Base-by-base conservation (phyloP, 2,797 vertebrate genomes). In the Vireo griseus region DNA sequence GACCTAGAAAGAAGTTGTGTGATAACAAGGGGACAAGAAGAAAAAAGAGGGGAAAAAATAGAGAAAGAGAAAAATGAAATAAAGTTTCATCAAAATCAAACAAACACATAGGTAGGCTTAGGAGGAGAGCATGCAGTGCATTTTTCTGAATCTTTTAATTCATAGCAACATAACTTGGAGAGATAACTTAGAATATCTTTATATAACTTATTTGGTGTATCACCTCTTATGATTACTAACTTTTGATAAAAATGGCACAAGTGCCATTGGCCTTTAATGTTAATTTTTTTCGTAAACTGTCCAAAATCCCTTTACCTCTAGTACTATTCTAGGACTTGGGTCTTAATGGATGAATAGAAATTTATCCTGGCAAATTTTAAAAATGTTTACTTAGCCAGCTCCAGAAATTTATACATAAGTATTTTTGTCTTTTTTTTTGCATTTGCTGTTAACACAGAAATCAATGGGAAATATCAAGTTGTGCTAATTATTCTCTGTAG, bases 391-490 rank as follows among this genome's bases (percentile, higher is more conserved):
- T 40, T 58, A 40, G 44, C 31, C 40, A 67, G 9, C 6, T 76
- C 20, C 40, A 86, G 25, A 80, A 77, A 24, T 77, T 86, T 83
- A 29, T 45, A 19, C 8, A 8, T n/a, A 52, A 39, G 4, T 55
- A 54, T 63, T 80, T 92, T 63, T 88, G 10, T 33, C 20, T 31
- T 59, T 0, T 15, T 67, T 69, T 88, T 48, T 67, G 5, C 15
- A 61, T 77, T 95, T 91, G 16, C 22, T 54, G 13, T 61, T 81
- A 93, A 58, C n/a, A 73, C 22, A 88, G 16, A 75, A 88, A 66
- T 22, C 3, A 11, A 10, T 37, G 22, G 22, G 20, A 91, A 82
- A 58, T 85, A 88, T 88, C 52, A 88, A 83, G 11, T 5, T 2
- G 1, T 59, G 37, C 7, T 76, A 73, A 76, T 67, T 76, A 71